These are phyloP conservation scores for Galerucella calmariensis DNA, from an alignment of 2,888 invertebrate species.

Conservation along the genomic window DNA sequence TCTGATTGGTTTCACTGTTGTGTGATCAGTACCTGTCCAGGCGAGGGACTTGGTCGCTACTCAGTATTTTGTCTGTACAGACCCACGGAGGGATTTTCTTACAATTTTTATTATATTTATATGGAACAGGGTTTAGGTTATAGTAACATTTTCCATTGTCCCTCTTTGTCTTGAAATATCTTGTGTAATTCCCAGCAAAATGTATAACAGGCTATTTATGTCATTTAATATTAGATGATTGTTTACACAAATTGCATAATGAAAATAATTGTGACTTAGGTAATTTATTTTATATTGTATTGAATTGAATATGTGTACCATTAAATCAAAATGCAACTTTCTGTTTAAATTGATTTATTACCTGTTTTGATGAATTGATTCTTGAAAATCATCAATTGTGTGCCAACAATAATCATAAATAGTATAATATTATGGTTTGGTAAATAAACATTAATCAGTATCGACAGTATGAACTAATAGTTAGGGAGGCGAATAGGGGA, in stretches of 20 bases:
- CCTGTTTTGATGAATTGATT: background rate
- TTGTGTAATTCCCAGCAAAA: constrained; percentile 8
- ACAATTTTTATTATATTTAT: too few species aligned
- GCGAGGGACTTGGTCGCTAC: too few species aligned
- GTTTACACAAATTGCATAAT: constrained; percentile 9
- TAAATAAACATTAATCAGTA: too few species aligned
- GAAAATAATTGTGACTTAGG: constrained; percentile 20
- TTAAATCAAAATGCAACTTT: background rate
- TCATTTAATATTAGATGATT: constrained; percentile 22
- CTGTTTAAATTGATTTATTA: background rate
- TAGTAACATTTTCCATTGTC: background rate
- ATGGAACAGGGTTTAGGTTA: background rate
- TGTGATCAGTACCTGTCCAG: too few species aligned
- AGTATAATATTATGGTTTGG: too few species aligned
- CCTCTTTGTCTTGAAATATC: background rate
- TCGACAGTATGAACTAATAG: too few species aligned
- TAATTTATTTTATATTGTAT: constrained; percentile 6
- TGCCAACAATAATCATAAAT: too few species aligned
- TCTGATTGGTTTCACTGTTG: too few species aligned
- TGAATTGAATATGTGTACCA: background rate
- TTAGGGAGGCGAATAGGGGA: too few species aligned
- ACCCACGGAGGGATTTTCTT: too few species aligned
- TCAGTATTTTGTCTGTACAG: too few species aligned
- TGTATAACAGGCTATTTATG: constrained; percentile 22
- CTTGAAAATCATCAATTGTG: too few species aligned